Conservation (phyloP, 2,888 invertebrate genomes). For the Rhingia rostrata region DNA sequence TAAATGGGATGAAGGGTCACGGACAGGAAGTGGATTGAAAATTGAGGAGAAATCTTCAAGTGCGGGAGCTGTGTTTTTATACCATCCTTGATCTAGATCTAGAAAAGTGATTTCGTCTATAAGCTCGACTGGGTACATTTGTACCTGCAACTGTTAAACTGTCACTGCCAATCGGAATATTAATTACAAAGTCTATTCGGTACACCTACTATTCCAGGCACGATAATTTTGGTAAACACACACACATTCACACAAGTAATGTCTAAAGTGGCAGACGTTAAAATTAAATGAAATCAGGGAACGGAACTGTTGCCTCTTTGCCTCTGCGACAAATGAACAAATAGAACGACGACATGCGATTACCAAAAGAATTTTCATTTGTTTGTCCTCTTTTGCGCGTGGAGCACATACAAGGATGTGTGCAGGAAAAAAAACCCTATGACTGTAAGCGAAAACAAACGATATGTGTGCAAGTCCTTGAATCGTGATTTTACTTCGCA, state of each 20-base stretch:
- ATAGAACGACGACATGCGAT: constrained; percentile 49
- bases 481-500: constrained; percentile 51
- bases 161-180: constrained; percentile 31
- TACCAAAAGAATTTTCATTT: constrained; percentile 55
- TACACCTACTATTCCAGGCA: not conserved
- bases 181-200: constrained; percentile 16
- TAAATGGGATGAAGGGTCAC: not conserved
- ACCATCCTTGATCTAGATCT: not conserved
- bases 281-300: constrained; percentile 50
- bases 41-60: not conserved
- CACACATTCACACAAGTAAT: constrained; percentile 2
- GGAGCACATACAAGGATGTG: not conserved
- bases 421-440: constrained; percentile 30
- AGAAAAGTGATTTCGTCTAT: not conserved
- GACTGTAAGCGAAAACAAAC: constrained; percentile 49
- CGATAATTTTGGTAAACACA: not conserved
- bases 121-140: no score
- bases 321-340: constrained; percentile 43
- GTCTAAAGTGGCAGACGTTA: constrained; percentile 31
- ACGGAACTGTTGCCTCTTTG: constrained; percentile 46
- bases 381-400: constrained; percentile 21
- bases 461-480: constrained; percentile 49
- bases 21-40: not conserved
- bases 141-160: no score
- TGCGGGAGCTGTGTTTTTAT: not conserved